Base-by-base conservation (phyloP, 2,888 invertebrate genomes). In the Rhodophaea formosa region DNA sequence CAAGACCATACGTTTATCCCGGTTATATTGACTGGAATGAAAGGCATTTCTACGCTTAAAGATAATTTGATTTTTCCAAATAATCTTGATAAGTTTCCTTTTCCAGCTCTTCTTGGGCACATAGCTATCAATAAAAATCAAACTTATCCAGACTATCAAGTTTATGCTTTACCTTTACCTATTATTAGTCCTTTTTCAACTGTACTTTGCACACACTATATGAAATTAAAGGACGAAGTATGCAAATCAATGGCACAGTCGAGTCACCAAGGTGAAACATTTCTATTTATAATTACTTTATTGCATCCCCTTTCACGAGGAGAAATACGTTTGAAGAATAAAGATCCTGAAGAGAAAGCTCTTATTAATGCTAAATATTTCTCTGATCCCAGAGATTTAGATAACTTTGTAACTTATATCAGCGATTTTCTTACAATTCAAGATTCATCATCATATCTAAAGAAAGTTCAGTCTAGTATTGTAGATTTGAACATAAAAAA, bases 1-100 rank as follows among this genome's bases (percentile, higher is more conserved):
- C 82, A 82, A 68, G 79, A 85, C 57, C 84, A 84, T 59, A 55
- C 76, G 8, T 15, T 72, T n/a, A 72, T 78, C 1, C 67, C 76
- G 0, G 44, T 84, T 0, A 10, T 75, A 0, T 57, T 80, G 8
- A 70, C 74, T 0, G 78, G 72, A 23, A 62, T 60, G 12, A 71
- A 66, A 15, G 63, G 64, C 51, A 10, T 61, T 2, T 35, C 35
- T 3, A 68, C 76, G 7, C 42, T 67, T 3, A 8, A 57, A 2
- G 54, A 70, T 23, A 77, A 71, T 56, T 47, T 71, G 1, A 66
- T 70, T 2, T 7, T 53, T 30, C 65, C 74, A 1, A 61, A 3
- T 1, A 74, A 75, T 59, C 61, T 77, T 12, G 64, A 77, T 39
- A 72, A 62, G 42, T 77, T 78, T 61, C 84, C 83, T 1, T 55